Percentiles rank a stretch among this genome's conserved stretches.
phyloP scores from a whole-genome alignment of 35 echinoderm and acorn worm genomes.

The Ophioderma brevispina region DNA sequence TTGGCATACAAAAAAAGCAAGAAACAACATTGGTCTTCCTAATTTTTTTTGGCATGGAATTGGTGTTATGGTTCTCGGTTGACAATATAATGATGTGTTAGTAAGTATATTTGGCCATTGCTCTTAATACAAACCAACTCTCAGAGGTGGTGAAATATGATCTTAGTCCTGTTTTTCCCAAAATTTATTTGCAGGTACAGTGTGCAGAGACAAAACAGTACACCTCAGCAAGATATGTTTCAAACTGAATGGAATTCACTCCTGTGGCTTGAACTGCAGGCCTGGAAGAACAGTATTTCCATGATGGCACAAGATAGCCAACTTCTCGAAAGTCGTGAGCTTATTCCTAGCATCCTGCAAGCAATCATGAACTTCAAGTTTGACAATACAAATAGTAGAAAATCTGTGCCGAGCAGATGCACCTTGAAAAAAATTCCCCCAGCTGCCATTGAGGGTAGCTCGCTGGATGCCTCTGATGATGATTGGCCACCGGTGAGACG shows the following conservation, averaged over 20 bases:
- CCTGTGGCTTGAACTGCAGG: slow-evolving; percentile 88
- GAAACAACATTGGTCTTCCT: too few species aligned
- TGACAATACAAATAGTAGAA: slow-evolving; percentile 13
- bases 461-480: not conserved
- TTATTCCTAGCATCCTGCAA: slow-evolving; percentile 38
- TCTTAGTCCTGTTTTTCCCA: too few species aligned
- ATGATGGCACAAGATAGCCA: slow-evolving; percentile 70
- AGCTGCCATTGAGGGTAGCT: slow-evolving; percentile 13
- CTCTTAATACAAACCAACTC: too few species aligned
- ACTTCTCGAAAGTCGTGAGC: slow-evolving; percentile 48
- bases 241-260: slow-evolving; percentile 74
- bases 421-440: not conserved
- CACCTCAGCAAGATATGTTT: slow-evolving; percentile 47
- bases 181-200: not conserved
- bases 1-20: too few species aligned
- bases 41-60: too few species aligned
- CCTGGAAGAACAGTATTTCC: slow-evolving; percentile 58
- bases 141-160: too few species aligned
- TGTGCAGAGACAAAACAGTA: slow-evolving; percentile 31
- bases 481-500: not conserved
- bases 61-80: too few species aligned
- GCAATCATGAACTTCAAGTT: slow-evolving; percentile 80
- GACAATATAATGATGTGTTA: too few species aligned
- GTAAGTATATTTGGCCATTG: too few species aligned
- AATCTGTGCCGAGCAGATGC: slow-evolving; percentile 5